phyloP scores from a whole-genome alignment of 1,140 invertebrate genomes.

The Campoletis sonorensis region DNA sequence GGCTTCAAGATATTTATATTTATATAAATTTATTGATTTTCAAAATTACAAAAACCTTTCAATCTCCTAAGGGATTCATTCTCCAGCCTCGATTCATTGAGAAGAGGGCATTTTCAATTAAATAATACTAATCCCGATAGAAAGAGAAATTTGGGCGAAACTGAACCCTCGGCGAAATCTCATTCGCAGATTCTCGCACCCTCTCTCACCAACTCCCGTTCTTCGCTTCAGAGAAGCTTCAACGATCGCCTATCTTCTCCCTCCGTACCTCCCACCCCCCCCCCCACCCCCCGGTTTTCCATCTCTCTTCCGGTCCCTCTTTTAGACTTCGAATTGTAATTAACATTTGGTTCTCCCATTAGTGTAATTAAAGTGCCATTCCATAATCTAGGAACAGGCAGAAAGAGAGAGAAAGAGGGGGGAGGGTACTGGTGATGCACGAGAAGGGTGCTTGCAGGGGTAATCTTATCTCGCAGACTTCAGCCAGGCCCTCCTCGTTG shows the following conservation, averaged over 20 bases:
- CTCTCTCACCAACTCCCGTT: slow-evolving; percentile 51
- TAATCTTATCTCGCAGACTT: slow-evolving; percentile 77
- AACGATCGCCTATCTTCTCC: slow-evolving; percentile 22
- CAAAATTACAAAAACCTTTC: slow-evolving; percentile 26
- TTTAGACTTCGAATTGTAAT: slow-evolving; percentile 84
- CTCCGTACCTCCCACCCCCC: too few relatives aligned
- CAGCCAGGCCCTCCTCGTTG: slow-evolving; percentile 55
- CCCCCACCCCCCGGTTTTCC: too few relatives aligned
- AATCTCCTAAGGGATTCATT: slow-evolving; percentile 39
- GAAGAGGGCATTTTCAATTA: slow-evolving; percentile 75
- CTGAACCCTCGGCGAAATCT: slow-evolving; percentile 70
- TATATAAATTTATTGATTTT: not conserved
- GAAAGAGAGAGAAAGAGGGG: slow-evolving; percentile 56
- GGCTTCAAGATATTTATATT: not conserved
- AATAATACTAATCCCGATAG: slow-evolving; percentile 76
- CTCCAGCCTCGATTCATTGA: slow-evolving; percentile 61
- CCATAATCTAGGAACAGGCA: slow-evolving; percentile 76
- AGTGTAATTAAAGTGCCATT: slow-evolving; percentile 84
- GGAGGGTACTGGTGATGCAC: slow-evolving; percentile 36
- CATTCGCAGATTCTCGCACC: slow-evolving; percentile 66
- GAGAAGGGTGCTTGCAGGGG: slow-evolving; percentile 17
- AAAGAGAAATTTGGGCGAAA: slow-evolving; percentile 34
- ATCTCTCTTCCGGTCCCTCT: slow-evolving; percentile 62
- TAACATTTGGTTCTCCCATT: slow-evolving; percentile 85
- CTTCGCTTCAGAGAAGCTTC: slow-evolving; percentile 54